phyloP scores from a whole-genome alignment of 2,797 vertebrate species.

The Eleutherodactylus coqui region DNA sequence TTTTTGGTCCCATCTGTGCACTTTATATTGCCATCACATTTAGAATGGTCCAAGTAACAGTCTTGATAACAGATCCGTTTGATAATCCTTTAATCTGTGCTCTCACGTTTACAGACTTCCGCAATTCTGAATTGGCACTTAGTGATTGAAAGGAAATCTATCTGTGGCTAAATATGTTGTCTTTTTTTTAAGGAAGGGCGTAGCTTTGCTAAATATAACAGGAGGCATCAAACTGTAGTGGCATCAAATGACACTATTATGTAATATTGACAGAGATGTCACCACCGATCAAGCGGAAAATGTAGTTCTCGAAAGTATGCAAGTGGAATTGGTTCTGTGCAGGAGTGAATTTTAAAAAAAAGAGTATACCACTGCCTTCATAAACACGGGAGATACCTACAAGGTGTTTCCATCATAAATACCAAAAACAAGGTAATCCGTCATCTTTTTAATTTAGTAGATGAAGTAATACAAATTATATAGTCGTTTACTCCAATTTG shows the following conservation, averaged over 20 bases:
- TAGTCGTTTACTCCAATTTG: neutral
- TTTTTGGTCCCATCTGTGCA: slow-evolving; percentile 91
- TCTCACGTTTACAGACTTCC: slow-evolving; percentile 63
- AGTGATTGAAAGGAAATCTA: slow-evolving; percentile 73
- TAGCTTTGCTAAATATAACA: slow-evolving; percentile 74
- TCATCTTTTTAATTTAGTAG: neutral
- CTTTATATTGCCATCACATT: slow-evolving; percentile 79
- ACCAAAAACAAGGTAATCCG: neutral
- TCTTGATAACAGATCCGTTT: slow-evolving; percentile 64
- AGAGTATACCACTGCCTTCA: neutral
- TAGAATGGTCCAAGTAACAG: slow-evolving; percentile 67
- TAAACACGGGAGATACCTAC: neutral
- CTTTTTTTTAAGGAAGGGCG: slow-evolving; percentile 71
- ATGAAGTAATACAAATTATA: neutral
- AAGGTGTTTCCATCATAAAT: neutral
- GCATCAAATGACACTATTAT: slow-evolving; percentile 65
- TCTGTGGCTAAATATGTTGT: slow-evolving; percentile 68
- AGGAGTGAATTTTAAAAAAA: neutral
- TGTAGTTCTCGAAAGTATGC: neutral
- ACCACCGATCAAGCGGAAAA: slow-evolving; percentile 18
- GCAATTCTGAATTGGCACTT: slow-evolving; percentile 59
- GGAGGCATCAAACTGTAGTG: slow-evolving; percentile 62
- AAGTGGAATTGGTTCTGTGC: neutral
- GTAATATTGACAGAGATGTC: slow-evolving; percentile 70
- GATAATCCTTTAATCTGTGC: slow-evolving; percentile 66